phyloP scores from a whole-genome alignment of 2,888 invertebrate genomes.

The Colletes collaris region DNA sequence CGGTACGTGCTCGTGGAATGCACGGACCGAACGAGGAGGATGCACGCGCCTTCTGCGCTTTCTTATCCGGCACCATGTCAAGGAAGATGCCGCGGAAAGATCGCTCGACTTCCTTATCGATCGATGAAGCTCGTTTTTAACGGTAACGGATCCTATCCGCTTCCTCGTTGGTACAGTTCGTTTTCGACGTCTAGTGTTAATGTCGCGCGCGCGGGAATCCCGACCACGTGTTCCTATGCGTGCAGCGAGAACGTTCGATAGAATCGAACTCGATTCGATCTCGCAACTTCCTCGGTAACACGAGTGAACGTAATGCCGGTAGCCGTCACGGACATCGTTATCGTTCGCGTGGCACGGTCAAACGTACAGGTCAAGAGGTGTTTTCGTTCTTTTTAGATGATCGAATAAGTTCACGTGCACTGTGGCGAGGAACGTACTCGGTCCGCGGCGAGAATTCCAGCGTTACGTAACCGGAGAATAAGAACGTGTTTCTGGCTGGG shows the following conservation, averaged over 20 bases:
- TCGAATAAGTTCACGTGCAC: constrained; percentile 11
- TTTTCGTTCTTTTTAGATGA: background rate
- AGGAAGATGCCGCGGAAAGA: background rate
- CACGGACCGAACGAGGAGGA: background rate
- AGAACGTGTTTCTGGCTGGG: constrained; percentile 10
- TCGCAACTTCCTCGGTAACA: too few species aligned
- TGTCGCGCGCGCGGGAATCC: constrained; percentile 2
- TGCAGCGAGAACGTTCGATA: background rate
- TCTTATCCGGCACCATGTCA: background rate
- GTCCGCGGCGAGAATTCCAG: constrained; percentile 4
- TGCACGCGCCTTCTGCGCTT: background rate
- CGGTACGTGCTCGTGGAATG: background rate
- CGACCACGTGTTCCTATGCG: constrained; percentile 36
- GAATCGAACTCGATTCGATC: background rate
- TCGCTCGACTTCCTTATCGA: background rate
- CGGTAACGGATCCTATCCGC: too few species aligned
- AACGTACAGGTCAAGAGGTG: background rate
- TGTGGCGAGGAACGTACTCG: background rate
- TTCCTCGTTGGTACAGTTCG: background rate
- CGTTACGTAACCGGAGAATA: constrained; percentile 43
- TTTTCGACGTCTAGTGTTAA: constrained; percentile 8
- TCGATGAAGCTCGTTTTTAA: background rate
- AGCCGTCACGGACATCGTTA: background rate
- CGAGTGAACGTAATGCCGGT: constrained; percentile 11
- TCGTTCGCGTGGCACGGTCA: constrained; percentile 16